Evolutionary conservation across 2,797 vertebrate genomes (phyloP), one percentile per base, ranked within the genome.

Genomic region (Hoplostethus mediterraneus): DNA sequence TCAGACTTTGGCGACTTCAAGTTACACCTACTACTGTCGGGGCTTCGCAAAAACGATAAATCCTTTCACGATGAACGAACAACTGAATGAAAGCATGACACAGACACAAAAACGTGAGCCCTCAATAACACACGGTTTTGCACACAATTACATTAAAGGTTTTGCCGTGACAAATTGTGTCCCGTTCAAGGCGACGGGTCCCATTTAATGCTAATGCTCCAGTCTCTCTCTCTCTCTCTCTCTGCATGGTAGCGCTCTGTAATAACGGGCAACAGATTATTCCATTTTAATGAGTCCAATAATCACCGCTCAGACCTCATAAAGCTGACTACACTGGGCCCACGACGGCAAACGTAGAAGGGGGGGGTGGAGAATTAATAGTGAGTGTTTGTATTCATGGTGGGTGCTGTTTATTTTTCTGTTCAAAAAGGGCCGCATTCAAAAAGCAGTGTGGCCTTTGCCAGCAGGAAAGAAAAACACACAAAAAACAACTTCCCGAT

Each of bases 231-330:
- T n/a, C n/a, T n/a, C n/a, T n/a, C n/a, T 16, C 61, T 70, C 67
- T 82, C 76, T 85, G 81, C 80, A 74, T 65, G 77, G 67, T 68
- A 63, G 69, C 61, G 0, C 51, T 51, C 21, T 51, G 60, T 79
- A 82, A 88, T 84, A 80, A 83, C 68, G 56, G 69, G 68, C 61
- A 73, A 80, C 81, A 55, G 69, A 80, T 81, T 82, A 81, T 80
- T 83, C 71, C 53, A 62, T 82, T 85, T 84, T 89, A 89, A 88
- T 77, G 75, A 87, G 72, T 73, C 59, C 67, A 81, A 71, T 82
- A 85, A 86, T 72, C 65, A 79, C 63, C 85, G 25, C 61, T 73
- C 62, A 79, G 77, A 70, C 73, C 63, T 86, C 76, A 87, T 89
- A 79, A 85, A 87, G 63, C 49, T 5, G 38, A 72, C 57, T 54